Conservation (phyloP, 1,140 invertebrate genomes). For the Grapholita molesta region DNA sequence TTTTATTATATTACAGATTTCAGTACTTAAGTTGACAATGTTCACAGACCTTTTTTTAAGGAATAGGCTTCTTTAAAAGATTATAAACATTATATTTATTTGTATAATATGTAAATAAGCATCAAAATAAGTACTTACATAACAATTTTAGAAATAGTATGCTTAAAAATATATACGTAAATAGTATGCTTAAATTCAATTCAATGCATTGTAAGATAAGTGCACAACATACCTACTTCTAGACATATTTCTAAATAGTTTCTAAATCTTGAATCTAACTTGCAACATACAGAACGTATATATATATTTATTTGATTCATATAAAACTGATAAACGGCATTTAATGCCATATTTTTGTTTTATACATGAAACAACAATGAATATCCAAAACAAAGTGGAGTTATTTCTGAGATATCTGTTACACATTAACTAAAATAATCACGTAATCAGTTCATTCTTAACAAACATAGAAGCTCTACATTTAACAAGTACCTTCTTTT, state of each 20-base stretch:
- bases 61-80: background rate
- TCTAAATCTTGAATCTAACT: too few species aligned
- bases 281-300: background rate
- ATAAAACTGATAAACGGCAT: background rate
- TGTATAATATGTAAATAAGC: too few species aligned
- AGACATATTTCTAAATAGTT: too few species aligned
- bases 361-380: background rate
- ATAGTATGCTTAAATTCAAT: too few species aligned
- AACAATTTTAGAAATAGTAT: background rate
- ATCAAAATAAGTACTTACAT: too few species aligned
- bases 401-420: background rate
- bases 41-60: too few species aligned
- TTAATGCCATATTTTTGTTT: background rate
- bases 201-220: too few species aligned
- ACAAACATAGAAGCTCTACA: background rate
- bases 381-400: background rate
- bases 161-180: background rate
- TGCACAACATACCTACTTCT: too few species aligned
- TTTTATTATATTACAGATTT: conserved; percentile 20
- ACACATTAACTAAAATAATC: too few species aligned
- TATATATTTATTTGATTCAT: background rate
- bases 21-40: too few species aligned
- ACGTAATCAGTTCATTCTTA: background rate
- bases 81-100: too few species aligned
- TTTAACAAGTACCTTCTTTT: background rate